Conservation (phyloP, 2,797 vertebrate species). For the Hydrolagus colliei region DNA sequence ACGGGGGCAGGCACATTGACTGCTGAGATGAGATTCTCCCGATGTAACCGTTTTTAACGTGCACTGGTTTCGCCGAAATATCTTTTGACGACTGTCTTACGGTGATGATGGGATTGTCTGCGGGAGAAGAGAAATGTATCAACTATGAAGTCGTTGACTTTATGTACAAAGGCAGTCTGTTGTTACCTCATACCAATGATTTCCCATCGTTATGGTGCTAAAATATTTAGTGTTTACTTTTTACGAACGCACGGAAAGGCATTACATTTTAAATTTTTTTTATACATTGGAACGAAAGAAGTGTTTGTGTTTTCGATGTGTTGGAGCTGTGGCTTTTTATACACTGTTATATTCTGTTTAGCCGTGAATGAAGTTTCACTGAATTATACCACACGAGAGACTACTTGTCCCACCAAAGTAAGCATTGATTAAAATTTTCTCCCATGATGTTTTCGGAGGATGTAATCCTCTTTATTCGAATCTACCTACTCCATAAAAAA, state of each 20-base stretch:
- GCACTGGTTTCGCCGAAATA: constrained; percentile 20
- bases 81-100: neutral
- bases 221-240: constrained; percentile 7
- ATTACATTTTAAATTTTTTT: constrained; percentile 28
- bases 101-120: neutral
- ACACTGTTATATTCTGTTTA: constrained; percentile 23
- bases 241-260: neutral
- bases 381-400: neutral
- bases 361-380: constrained; percentile 1
- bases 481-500: neutral
- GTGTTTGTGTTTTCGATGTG: neutral
- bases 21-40: neutral
- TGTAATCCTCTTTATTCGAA: neutral
- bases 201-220: constrained; percentile 25
- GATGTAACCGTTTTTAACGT: neutral
- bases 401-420: neutral
- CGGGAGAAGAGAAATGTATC: neutral
- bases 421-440: neutral
- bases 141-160: neutral
- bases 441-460: constrained; percentile 13
- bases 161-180: neutral
- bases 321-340: constrained; percentile 12
- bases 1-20: neutral
- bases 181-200: constrained; percentile 14
- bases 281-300: neutral